Conservation (phyloP, 2,888 invertebrate species). For the Tiliacea citrago region DNA sequence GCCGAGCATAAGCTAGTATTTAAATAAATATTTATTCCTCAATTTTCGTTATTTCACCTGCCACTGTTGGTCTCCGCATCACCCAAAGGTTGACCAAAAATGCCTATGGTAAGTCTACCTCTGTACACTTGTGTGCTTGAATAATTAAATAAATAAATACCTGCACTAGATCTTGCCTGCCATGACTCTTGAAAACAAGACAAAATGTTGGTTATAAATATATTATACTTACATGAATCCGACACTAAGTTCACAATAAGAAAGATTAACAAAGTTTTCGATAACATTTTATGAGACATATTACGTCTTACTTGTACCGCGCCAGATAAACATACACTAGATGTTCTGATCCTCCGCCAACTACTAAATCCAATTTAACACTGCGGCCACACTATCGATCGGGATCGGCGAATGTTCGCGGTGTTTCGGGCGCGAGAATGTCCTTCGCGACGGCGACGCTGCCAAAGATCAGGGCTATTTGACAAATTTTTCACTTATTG, state of each 20-base stretch:
- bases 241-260: conserved; percentile 37
- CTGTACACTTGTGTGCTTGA: too few relatives aligned
- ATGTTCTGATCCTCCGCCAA: background rate
- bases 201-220: background rate
- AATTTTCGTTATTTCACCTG: background rate
- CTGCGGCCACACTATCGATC: conserved; percentile 13
- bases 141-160: too few relatives aligned
- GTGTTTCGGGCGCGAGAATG: background rate
- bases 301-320: background rate
- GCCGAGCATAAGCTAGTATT: background rate
- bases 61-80: background rate
- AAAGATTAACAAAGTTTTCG: conserved; percentile 39
- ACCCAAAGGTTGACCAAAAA: background rate
- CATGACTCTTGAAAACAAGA: background rate
- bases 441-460: too few relatives aligned
- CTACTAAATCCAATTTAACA: background rate
- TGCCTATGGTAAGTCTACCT: background rate
- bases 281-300: conserved; percentile 35
- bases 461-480: background rate
- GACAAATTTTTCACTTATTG: background rate
- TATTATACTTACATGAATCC: conserved; percentile 52
- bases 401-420: background rate
- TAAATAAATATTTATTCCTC: background rate
- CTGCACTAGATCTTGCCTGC: background rate
- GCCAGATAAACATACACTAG: background rate